Evolutionary conservation across 1,140 invertebrate species (phyloP).

Genomic region (Antheraea mylitta): DNA sequence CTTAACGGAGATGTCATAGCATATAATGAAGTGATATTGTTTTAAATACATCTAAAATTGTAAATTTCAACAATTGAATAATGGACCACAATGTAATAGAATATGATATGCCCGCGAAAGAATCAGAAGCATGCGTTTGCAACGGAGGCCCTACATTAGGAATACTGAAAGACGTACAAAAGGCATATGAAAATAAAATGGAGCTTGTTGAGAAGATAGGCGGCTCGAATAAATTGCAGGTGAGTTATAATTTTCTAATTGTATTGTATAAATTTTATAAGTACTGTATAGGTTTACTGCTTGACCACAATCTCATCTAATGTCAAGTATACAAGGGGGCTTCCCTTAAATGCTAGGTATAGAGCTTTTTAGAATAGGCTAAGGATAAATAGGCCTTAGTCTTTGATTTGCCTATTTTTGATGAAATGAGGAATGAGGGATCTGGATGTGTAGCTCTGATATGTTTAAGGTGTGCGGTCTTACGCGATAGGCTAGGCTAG

Average conservation of each 20-base stretch:
- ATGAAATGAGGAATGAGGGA: too few species aligned
- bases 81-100: constrained; percentile 39
- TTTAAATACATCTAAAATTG: neutral
- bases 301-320: too few species aligned
- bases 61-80: constrained; percentile 3
- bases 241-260: neutral
- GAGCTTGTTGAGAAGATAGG: constrained; percentile 28
- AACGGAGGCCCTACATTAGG: constrained; percentile 36
- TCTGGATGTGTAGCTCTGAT: too few species aligned
- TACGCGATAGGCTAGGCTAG: too few species aligned
- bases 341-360: too few species aligned
- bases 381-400: too few species aligned
- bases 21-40: neutral
- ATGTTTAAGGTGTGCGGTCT: too few species aligned
- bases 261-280: neutral
- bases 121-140: constrained; percentile 32
- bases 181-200: constrained; percentile 45
- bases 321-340: too few species aligned
- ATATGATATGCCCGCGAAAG: constrained; percentile 29
- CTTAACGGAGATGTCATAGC: neutral
- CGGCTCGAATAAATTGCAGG: constrained; percentile 18
- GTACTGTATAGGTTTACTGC: too few species aligned
- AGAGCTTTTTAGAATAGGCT: too few species aligned
- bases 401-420: too few species aligned
- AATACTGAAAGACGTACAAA: constrained; percentile 46